Percentiles rank a stretch among this genome's conserved stretches.
These are phyloP conservation scores for Eclectus roratus DNA, from an alignment of 2,113 vertebrate genomes.

Conservation along the genomic window DNA sequence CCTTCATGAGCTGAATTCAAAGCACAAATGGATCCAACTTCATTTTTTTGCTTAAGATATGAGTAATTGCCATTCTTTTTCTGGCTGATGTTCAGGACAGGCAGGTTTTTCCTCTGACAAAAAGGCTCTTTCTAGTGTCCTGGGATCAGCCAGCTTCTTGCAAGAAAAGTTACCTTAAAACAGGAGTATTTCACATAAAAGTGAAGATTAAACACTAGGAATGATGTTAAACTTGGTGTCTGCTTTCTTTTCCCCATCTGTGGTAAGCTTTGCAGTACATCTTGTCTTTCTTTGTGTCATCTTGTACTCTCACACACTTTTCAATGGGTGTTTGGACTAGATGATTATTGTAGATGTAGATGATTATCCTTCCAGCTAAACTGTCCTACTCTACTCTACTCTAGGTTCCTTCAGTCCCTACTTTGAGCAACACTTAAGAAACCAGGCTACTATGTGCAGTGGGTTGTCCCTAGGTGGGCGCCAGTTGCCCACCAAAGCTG, in stretches of 20 bases:
- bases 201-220: neutral
- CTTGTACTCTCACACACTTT: neutral
- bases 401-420: neutral
- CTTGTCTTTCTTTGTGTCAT: neutral
- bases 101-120: neutral
- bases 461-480: no score
- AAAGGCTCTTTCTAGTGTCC: neutral
- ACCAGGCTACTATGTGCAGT: neutral
- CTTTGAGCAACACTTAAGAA: neutral
- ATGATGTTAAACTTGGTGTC: neutral
- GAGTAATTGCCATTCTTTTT: neutral
- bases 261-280: neutral
- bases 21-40: neutral
- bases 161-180: neutral
- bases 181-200: neutral
- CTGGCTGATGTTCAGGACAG: neutral
- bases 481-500: neutral
- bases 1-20: neutral
- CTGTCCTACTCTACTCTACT: neutral
- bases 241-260: neutral
- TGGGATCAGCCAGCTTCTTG: neutral
- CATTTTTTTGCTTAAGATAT: neutral
- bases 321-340: neutral
- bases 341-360: neutral
- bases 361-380: neutral